Base-by-base conservation (phyloP, 2,113 vertebrate species). In the Spea multiplicata region DNA sequence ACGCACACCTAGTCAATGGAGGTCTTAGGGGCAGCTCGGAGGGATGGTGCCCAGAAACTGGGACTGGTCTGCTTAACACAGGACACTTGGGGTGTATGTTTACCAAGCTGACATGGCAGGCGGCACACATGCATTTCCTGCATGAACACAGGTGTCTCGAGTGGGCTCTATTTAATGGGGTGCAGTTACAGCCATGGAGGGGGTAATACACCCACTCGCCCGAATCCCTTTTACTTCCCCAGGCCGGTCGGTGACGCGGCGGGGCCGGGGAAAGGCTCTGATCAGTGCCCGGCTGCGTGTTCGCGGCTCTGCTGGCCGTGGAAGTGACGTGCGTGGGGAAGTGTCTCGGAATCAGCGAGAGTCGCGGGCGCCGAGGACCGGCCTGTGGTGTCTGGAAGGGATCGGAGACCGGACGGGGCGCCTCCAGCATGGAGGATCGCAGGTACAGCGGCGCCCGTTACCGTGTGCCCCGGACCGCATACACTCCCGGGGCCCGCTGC, bases 401-500 rank as follows among this genome's bases (percentile, higher is more conserved):
- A 55, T 14, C 45, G 61, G 47, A 1, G 47, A n/a, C 14, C 14
- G 67, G 6, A 50, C 52, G 3, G 50, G 30, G 12, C 44, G 46
- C 61, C 61, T 65, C 30, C 74, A 76, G 12, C 14, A 76, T 76
- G 75, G 75, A 76, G 46, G 75, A 76, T 30, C 14, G 69, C 75
- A 76, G 66, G 75, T 76, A 45, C 3, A 4, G 8, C 12, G 44
- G 66, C 10, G 9, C 44, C 3, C 8, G 44, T 16, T 8, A 44
- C 17, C 7, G 61, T 4, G 14, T 16, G 14, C 5, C 5, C 3
- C 44, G 3, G 16, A 46, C 45, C 8, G 5, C 44, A 2, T 9
- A 14, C 3, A 44, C 9, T 10, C 5, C 44, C 5, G 13, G 65
- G 10, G n/a, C n/a, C n/a, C 10, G 9, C 44, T 1, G 44, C 6